These are phyloP conservation scores for Volucella inanis DNA, from an alignment of 2,888 invertebrate species.

Conservation along the genomic window DNA sequence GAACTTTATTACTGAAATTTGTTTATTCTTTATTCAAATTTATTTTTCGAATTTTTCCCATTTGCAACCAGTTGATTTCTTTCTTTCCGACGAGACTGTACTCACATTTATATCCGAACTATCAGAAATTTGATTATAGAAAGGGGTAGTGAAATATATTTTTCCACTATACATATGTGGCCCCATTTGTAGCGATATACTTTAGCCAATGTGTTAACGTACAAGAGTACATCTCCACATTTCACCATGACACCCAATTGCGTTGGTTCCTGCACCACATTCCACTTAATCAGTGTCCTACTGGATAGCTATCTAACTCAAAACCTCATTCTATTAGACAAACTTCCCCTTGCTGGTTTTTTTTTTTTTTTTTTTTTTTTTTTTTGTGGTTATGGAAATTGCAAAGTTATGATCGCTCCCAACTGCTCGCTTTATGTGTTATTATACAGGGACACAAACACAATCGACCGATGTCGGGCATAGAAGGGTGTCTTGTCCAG, in stretches of 20 bases:
- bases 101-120: too few relatives aligned
- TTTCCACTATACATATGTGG: constrained; percentile 9
- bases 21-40: too few relatives aligned
- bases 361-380: constrained; percentile 27
- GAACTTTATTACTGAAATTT: too few relatives aligned
- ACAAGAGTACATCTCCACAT: constrained; percentile 25
- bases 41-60: too few relatives aligned
- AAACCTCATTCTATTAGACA: constrained; percentile 9
- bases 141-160: too few relatives aligned
- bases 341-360: constrained; percentile 19
- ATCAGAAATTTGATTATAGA: too few relatives aligned
- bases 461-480: neutral
- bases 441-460: constrained; percentile 30
- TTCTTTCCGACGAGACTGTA: too few relatives aligned
- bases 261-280: constrained; percentile 27
- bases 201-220: constrained; percentile 16
- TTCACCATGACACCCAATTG: constrained; percentile 42
- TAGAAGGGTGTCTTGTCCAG: neutral
- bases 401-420: constrained; percentile 72
- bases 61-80: too few relatives aligned
- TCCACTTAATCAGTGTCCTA: constrained; percentile 31
- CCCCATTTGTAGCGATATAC: constrained; percentile 5
- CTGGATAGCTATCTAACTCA: neutral
- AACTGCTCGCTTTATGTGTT: constrained; percentile 64
- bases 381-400: constrained; percentile 74